phyloP scores from a whole-genome alignment of 2,888 invertebrate species.

The Desoria tigrina region DNA sequence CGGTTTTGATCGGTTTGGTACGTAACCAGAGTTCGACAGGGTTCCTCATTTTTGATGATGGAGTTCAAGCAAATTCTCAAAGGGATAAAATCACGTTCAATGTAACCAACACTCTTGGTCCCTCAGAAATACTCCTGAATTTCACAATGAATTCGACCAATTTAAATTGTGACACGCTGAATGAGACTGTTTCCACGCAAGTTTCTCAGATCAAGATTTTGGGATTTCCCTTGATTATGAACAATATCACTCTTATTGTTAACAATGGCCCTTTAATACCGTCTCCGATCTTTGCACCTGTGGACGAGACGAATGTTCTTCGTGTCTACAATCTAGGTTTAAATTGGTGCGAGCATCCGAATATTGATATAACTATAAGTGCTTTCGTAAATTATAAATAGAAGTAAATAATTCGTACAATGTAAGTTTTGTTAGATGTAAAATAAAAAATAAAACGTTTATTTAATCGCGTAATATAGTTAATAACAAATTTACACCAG shows the following conservation, averaged over 20 bases:
- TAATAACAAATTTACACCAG: no score
- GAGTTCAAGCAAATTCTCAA: neutral
- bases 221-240: no score
- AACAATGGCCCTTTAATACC: neutral
- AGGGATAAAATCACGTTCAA: conserved; percentile 10
- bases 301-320: conserved; percentile 15
- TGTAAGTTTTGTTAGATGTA: no score
- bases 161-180: neutral
- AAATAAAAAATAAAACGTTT: no score
- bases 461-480: no score
- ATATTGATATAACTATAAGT: neutral
- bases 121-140: neutral
- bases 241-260: neutral
- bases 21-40: conserved; percentile 17
- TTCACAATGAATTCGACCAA: neutral
- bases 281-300: no score
- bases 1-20: conserved; percentile 30
- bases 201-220: conserved; percentile 26
- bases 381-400: neutral
- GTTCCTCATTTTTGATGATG: conserved; percentile 33
- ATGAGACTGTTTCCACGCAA: neutral
- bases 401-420: no score
- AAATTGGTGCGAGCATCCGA: conserved; percentile 21
- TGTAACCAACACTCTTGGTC: neutral
- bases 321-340: conserved; percentile 14